Conservation (phyloP, 2,113 vertebrate species). For the Mastomys coucha region DNA sequence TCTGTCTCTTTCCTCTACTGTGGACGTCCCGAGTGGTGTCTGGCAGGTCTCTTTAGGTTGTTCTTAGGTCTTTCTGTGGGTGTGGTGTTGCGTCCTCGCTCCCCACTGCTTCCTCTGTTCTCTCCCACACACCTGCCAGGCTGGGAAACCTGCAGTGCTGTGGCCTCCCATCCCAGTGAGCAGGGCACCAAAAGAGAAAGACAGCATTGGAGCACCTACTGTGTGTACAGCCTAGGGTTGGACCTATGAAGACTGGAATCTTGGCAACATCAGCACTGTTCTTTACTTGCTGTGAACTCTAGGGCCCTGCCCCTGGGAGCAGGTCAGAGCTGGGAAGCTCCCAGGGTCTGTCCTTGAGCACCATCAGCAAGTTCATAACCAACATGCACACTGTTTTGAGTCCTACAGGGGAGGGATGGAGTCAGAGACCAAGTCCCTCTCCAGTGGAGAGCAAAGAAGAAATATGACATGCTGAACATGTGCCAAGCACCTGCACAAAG, state of each 20-base stretch:
- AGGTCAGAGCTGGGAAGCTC: background rate
- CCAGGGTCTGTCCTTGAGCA: background rate
- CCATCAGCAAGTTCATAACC: background rate
- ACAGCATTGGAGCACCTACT: background rate
- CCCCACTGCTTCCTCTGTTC: no score
- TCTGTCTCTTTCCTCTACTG: conserved; percentile 71
- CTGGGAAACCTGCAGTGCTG: background rate
- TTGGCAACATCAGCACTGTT: background rate
- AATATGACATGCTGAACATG: accelerated
- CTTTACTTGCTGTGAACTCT: background rate
- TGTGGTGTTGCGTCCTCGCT: background rate
- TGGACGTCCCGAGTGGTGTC: background rate
- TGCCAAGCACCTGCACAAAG: background rate
- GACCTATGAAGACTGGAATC: background rate
- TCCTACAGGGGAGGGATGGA: background rate
- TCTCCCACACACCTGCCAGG: background rate
- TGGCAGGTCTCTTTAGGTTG: background rate
- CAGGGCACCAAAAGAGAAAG: background rate
- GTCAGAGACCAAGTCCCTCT: no score
- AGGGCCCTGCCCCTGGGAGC: background rate
- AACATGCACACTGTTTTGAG: background rate
- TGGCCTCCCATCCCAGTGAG: background rate
- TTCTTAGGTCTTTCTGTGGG: background rate
- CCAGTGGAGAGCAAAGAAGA: background rate
- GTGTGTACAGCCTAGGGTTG: background rate